Percentiles rank a stretch among this genome's conserved stretches.
phyloP scores from a whole-genome alignment of 2,797 vertebrate genomes.

The Brotogeris chrysoptera region DNA sequence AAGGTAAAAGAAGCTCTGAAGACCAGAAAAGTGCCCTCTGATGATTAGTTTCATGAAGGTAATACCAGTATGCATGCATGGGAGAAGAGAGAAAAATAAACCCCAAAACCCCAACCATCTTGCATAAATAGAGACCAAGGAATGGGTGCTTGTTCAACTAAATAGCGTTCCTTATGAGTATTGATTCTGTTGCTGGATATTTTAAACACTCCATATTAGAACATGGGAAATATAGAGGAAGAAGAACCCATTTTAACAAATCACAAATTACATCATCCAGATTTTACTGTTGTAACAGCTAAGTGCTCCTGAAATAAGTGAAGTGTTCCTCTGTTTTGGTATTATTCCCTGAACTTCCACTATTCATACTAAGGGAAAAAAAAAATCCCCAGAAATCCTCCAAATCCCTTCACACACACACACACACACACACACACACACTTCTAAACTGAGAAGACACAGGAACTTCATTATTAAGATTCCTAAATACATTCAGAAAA shows the following conservation, averaged over 20 bases:
- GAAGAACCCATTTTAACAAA: background rate
- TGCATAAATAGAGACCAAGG: background rate
- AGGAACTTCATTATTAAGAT: background rate
- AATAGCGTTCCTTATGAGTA: background rate
- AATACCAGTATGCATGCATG: background rate
- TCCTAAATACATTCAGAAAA: background rate
- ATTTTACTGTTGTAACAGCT: background rate
- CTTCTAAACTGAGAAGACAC: background rate
- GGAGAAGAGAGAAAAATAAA: rapidly evolving
- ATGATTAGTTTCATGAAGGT: background rate
- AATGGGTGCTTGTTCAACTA: background rate
- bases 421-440: background rate
- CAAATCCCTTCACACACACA: background rate
- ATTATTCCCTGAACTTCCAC: background rate
- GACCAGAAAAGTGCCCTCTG: background rate
- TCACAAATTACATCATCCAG: background rate
- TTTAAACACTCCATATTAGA: background rate
- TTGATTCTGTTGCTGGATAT: background rate
- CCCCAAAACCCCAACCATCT: background rate
- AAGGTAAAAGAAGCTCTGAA: background rate
- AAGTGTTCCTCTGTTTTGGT: background rate
- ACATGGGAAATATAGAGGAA: background rate
- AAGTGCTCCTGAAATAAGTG: background rate
- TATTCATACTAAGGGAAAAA: background rate
- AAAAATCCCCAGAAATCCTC: background rate